Conservation (phyloP, 1,140 invertebrate species). For the Brachionus manjavacas region DNA sequence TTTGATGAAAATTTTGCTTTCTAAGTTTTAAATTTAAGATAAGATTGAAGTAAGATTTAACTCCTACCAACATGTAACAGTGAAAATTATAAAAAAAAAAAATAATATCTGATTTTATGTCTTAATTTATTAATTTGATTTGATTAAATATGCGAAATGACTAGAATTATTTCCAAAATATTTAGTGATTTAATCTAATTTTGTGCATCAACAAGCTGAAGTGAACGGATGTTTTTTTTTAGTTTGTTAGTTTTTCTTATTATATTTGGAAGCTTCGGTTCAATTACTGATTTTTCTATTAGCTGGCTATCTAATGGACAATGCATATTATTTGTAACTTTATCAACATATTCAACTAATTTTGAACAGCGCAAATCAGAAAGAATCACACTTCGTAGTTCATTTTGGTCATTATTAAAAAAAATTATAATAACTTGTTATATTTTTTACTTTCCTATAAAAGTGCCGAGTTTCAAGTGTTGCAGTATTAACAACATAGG, state of each 20-base stretch:
- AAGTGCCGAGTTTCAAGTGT: neutral
- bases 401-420: conserved; percentile 3
- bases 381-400: neutral
- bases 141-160: too few species aligned
- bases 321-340: neutral
- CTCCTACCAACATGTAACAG: too few species aligned
- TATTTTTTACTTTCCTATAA: neutral
- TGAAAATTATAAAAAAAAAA: too few species aligned
- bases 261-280: neutral
- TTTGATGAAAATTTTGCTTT: too few species aligned
- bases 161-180: too few species aligned
- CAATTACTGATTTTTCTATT: neutral
- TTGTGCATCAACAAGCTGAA: neutral
- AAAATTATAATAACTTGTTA: conserved; percentile 4
- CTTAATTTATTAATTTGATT: neutral
- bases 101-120: neutral
- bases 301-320: neutral
- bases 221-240: neutral
- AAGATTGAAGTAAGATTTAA: too few species aligned
- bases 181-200: neutral
- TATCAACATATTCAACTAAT: neutral
- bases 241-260: neutral
- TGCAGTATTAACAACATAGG: neutral
- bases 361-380: neutral
- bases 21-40: too few species aligned